Percentiles rank a stretch among this genome's conserved stretches.
Evolutionary conservation across 2,797 vertebrate species (phyloP).

Genomic region (Heliangelus exortis): DNA sequence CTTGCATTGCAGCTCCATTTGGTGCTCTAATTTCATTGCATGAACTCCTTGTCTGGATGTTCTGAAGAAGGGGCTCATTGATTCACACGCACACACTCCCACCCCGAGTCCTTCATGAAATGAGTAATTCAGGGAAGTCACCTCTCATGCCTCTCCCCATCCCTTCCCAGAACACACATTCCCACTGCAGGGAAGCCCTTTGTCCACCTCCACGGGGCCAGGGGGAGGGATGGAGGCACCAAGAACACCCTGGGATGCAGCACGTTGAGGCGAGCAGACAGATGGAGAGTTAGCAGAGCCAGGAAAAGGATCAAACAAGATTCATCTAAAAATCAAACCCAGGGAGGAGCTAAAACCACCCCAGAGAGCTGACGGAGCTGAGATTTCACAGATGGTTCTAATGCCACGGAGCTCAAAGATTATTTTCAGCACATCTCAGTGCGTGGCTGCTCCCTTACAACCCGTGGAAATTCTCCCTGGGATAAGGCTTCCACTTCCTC

Average conservation of each 20-base stretch:
- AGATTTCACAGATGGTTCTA: slow-evolving; percentile 49
- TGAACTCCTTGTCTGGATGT: background rate
- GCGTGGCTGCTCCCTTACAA: slow-evolving; percentile 13
- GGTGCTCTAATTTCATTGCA: background rate
- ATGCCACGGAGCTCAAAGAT: slow-evolving; percentile 2
- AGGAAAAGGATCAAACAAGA: slow-evolving; percentile 33
- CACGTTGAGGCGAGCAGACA: background rate
- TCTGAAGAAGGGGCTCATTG: slow-evolving; percentile 3
- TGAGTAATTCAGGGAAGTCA: background rate
- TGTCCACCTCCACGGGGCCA: background rate
- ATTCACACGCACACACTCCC: background rate
- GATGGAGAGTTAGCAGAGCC: slow-evolving; percentile 25
- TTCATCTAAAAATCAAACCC: background rate
- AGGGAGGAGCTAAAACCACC: slow-evolving; percentile 8
- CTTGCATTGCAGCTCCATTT: background rate
- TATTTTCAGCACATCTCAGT: background rate
- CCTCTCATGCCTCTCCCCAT: background rate
- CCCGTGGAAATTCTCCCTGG: slow-evolving; percentile 13
- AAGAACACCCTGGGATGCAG: background rate
- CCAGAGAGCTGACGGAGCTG: background rate
- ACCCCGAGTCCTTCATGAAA: background rate
- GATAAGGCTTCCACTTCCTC: background rate
- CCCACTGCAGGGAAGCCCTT: background rate
- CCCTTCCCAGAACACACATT: background rate
- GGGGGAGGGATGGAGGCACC: background rate